Evolutionary conservation across 2,888 invertebrate genomes (phyloP), one percentile per base, ranked within the genome.

Genomic region (Drosophila kokeensis): DNA sequence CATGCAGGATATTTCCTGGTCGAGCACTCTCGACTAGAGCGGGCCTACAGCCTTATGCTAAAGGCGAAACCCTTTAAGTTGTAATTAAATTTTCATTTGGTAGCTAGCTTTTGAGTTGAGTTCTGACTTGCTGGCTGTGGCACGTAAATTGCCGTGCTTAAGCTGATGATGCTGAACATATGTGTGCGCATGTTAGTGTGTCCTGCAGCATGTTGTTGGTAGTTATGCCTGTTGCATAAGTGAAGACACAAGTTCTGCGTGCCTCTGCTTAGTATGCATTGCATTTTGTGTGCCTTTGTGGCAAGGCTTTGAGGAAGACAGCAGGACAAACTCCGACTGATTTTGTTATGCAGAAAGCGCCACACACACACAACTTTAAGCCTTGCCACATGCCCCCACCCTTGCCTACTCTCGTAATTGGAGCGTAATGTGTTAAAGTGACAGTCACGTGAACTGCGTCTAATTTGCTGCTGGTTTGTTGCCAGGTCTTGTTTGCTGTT

Each of bases 361-460:
- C 67, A n/a, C 40, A 54, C 40, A 54, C 36, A 38, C 50, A 58
- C 34, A 13, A 57, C 57, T 57, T 15, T 40, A 48, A 48, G 57
- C 32, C 60, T 1, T 54, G 40, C 21, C 45, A 49, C 67, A 24
- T 52, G 11, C n/a, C 8, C 13, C 0, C 2, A 10, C 40, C 21
- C 7, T 8, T 24, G 24, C 15, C 7, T 36, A n/a, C 27, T 45
- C 45, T 64, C 79, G 86, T 88, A 87, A 87, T 88, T 87, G 87
- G 83, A 88, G 84, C 88, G 88, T 88, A 87, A 87, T 88, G 86
- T 83, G 87, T 80, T 82, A 82, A 87, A 86, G 84, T 82, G 84
- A 76, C 84, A 81, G 79, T 72, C 79, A 86, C 82, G 75, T 81
- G 82, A 87, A 80, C 80, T 73, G 77, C 72, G 64, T 83, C 73